Base-by-base conservation (phyloP, 2,797 vertebrate species). In the Numenius phaeopus region DNA sequence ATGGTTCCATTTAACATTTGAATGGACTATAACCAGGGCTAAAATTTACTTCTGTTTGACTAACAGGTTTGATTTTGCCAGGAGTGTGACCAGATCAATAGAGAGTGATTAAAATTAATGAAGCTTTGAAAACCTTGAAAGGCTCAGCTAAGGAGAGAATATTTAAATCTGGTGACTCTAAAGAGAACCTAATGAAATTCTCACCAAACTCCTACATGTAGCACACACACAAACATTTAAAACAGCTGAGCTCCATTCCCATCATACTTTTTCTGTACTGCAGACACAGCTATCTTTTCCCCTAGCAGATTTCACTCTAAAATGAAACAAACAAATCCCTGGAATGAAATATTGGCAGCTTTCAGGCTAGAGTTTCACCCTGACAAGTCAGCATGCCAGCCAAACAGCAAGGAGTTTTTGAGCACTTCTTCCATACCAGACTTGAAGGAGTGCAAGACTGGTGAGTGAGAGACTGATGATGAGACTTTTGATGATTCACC, bases 1-100 rank as follows among this genome's bases (percentile, higher is more conserved):
- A 90, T 79, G 34, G 58, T 72, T 42, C 14, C 62, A 88, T 81
- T 97, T 94, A 91, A 78, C 70, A 65, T 70, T 69, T 87, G 65
- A 94, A 90, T 87, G 26, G 61, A 57, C 40, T 72, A 91, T 50
- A 96, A 72, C 21, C 40, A 69, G 29, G 17, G 52, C 55, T 86
- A 90, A 96, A 95, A 93, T 88, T 91, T 91, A 83, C 57, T 78
- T 95, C 39, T 83, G 37, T 90, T 95, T 92, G n/a, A 89, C 54
- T 81, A 95, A 72, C 49, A 81, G 34, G 21, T 88, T 89, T 91
- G 77, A 94, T 94, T 96, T 83, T 81, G 32, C 50, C 30, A 84
- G 20, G 15, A 86, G 54, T 79, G 52, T 82, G 62, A 93, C 46
- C 70, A 76, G 50, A 94, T 87, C 94, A 95, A 82, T 91, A 90